These are phyloP conservation scores for Sarcoramphus papa DNA, from an alignment of 2,797 vertebrate species.

Conservation along the genomic window DNA sequence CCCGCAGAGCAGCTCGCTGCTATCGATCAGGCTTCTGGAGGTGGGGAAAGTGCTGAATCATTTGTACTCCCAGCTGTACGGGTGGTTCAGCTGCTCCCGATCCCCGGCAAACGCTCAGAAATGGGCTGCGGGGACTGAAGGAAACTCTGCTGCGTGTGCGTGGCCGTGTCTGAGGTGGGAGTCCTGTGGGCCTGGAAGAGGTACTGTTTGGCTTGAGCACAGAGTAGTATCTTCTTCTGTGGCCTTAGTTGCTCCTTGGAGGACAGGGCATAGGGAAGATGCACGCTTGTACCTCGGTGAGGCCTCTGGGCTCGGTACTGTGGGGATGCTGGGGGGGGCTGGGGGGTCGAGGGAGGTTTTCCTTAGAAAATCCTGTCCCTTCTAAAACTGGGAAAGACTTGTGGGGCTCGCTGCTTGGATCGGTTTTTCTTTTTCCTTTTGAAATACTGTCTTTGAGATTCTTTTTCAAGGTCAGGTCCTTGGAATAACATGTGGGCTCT, in stretches of 20 bases:
- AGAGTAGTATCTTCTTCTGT: accelerated
- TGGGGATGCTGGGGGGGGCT: accelerated
- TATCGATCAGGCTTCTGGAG: slow-evolving; percentile 30
- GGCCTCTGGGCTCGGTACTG: neutral
- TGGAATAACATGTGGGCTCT: neutral
- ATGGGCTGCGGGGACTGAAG: neutral
- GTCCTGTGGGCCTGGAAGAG: neutral
- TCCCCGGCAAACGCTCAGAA: neutral
- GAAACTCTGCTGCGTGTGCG: neutral
- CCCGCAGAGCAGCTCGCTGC: neutral
- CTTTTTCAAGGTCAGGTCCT: slow-evolving; percentile 39
- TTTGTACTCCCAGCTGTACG: neutral
- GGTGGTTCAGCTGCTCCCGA: neutral
- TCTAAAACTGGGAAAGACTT: neutral
- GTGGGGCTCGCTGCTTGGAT: accelerated
- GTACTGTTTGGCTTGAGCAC: neutral
- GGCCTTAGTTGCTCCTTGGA: neutral
- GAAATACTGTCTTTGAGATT: neutral
- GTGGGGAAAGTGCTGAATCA: slow-evolving; percentile 77
- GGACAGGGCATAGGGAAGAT: neutral
- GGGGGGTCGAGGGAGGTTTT: neutral
- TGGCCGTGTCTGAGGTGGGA: neutral
- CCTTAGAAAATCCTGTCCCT: neutral
- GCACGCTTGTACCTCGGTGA: accelerated
- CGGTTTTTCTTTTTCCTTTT: neutral